Evolutionary conservation across 2,113 vertebrate genomes (phyloP), one percentile per base, ranked within the genome.

Genomic region (Alexandromys fortis): DNA sequence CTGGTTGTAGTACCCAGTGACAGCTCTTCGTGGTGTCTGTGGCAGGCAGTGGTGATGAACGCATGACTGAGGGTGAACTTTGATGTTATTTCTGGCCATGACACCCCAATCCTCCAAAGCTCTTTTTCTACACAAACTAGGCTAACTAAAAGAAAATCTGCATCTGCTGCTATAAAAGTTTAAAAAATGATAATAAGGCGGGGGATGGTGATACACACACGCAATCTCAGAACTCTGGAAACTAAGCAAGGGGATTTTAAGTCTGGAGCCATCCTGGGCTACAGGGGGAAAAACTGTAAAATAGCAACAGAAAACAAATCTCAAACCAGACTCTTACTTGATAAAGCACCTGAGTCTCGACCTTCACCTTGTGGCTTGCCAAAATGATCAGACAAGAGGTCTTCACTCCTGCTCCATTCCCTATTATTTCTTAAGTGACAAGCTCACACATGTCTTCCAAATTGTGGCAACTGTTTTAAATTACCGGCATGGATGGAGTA

Each of bases 381-480:
- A 6, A 67, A 10, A 33, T 1, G 13, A 65, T 9, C 68, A 3
- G 8, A 76, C 72, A 0, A 5, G 63, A 67, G 72, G 8, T 33
- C 38, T n/a, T 13, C 28, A 79, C 24, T 72, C 4, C 19, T 70
- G 65, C 61, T 76, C 67, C 35, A 42, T 9, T 73, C 81, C 65
- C 73, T 75, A 63, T 33, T 70, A 24, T 42, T 95, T n/a, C 87
- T 38, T 67, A 49, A 63, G 16, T 68, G n/a, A 75, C 79, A 88
- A 45, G 67, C 65, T 94, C 72, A 61, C 11, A 73, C 72, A 22
- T 89, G 2, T 89, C 45, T 45, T 38, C 17, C 24, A 5, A 78
- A 86, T 79, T n/a, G 35, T 79, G 61, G n/a, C 58, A 75, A 8
- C 30, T n/a, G n/a, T 77, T 95, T 55, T 92, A 61, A 94, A 61